Conservation (phyloP, 2,797 vertebrate species). For the Megaceryle alcyon region DNA sequence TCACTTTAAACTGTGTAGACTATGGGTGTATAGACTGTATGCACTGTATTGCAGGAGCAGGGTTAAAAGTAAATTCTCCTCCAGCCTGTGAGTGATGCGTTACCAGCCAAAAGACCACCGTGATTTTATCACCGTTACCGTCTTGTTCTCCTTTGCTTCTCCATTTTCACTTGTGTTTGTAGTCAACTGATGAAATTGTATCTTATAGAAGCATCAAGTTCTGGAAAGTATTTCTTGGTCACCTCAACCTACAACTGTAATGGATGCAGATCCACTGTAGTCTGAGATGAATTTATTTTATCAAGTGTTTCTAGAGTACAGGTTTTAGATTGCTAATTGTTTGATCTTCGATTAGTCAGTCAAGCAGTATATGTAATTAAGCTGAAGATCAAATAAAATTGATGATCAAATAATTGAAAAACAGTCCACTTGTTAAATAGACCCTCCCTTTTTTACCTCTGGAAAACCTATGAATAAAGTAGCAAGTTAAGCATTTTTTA, state of each 20-base stretch:
- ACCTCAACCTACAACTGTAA: background rate
- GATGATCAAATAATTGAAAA: background rate
- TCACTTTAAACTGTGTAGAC: background rate
- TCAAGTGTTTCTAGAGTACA: conserved; percentile 13
- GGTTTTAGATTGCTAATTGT: conserved; percentile 33
- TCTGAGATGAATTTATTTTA: conserved; percentile 42
- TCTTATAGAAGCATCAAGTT: background rate
- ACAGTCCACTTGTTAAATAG: background rate
- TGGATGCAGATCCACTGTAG: background rate
- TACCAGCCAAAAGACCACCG: background rate
- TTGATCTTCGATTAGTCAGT: conserved; percentile 55
- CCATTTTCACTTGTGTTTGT: background rate
- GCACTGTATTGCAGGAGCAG: background rate
- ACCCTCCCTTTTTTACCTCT: background rate
- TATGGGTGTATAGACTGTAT: background rate
- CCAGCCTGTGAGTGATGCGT: background rate
- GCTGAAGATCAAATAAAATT: conserved; percentile 25
- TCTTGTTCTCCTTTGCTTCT: background rate
- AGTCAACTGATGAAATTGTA: background rate
- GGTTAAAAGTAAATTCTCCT: background rate
- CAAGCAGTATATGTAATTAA: conserved; percentile 31
- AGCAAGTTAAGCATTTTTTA: background rate
- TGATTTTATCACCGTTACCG: background rate
- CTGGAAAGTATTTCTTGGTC: background rate
- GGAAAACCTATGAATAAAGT: background rate